Percentiles rank a stretch among this genome's conserved stretches.
Conservation (phyloP, 2,113 vertebrate genomes). For the Pelvicachromis taeniatus region DNA sequence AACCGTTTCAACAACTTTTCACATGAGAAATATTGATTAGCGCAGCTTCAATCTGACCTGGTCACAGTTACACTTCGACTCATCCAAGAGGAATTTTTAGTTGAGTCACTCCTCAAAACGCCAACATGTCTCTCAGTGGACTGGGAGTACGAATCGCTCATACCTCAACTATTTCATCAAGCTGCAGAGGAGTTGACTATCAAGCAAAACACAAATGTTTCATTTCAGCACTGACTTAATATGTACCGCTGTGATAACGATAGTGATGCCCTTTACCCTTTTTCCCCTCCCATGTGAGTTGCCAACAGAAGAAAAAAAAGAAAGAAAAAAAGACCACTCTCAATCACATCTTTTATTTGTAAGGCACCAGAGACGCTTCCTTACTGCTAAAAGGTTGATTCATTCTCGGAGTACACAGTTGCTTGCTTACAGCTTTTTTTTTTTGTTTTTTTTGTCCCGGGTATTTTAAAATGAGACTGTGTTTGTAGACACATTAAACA, state of each 20-base stretch:
- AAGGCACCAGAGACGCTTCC: conserved; percentile 83
- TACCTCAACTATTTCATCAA: not conserved
- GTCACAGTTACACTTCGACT: not conserved
- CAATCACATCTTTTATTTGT: conserved; percentile 80
- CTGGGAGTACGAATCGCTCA: not conserved
- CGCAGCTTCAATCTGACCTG: not conserved
- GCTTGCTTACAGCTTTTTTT: conserved; percentile 61
- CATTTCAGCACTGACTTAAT: not conserved
- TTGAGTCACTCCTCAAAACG: not conserved
- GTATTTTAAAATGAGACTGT: conserved; percentile 62
- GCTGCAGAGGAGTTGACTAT: not conserved
- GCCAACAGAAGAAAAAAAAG: conserved; percentile 6
- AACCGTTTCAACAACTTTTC: not conserved
- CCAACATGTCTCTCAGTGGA: not conserved
- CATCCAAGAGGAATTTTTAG: not conserved
- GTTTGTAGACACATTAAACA: conserved; percentile 67
- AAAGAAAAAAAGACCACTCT: conserved; percentile 37
- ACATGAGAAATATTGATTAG: not conserved
- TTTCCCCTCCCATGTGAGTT: not conserved
- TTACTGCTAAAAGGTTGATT: conserved; percentile 78
- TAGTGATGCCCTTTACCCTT: not conserved
- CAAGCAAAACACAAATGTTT: not conserved
- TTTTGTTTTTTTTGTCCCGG: conserved; percentile 26
- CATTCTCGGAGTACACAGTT: conserved; percentile 69
- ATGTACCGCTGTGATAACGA: not conserved